Percentiles rank a stretch among this genome's conserved stretches.
Evolutionary conservation across 2,888 invertebrate species (phyloP).

Genomic region (Drosophila cyrtoloma): DNA sequence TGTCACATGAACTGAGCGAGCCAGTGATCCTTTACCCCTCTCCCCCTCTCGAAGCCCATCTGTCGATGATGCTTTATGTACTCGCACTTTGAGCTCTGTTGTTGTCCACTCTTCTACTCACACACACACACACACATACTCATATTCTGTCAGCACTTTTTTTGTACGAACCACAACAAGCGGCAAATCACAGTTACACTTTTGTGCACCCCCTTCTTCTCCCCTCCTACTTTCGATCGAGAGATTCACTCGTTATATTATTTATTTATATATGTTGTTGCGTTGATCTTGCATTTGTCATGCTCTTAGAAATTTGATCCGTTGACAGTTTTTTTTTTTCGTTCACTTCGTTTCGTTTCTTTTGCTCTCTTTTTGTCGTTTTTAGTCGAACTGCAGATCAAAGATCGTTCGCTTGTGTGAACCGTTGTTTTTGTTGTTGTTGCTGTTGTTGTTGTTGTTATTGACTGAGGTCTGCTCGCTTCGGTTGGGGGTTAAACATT

Average conservation of each 20-base stretch:
- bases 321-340: conserved; percentile 70
- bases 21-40: conserved; percentile 16
- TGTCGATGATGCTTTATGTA: conserved; percentile 70
- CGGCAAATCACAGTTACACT: conserved; percentile 47
- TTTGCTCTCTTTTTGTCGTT: conserved; percentile 5
- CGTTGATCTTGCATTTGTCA: conserved; percentile 64
- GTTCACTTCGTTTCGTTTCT: not conserved
- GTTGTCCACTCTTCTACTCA: conserved; percentile 5
- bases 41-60: conserved; percentile 24
- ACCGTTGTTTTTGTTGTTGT: conserved; percentile 29
- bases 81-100: conserved; percentile 51
- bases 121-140: conserved; percentile 2
- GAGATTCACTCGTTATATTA: conserved; percentile 34
- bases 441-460: conserved; percentile 22
- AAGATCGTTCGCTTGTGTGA: conserved; percentile 74
- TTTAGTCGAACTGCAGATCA: conserved; percentile 64
- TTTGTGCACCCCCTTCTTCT: conserved; percentile 27
- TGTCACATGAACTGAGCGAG: conserved; percentile 74
- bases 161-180: conserved; percentile 2
- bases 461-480: conserved; percentile 28
- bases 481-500: conserved; percentile 65
- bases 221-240: conserved; percentile 18
- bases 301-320: conserved; percentile 76
- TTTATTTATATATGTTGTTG: conserved; percentile 21
- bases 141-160: conserved; percentile 48